Percentiles rank a stretch among this genome's conserved stretches.
These are phyloP conservation scores for Sarcophaga subvicina DNA, from an alignment of 2,888 invertebrate species.

Conservation along the genomic window DNA sequence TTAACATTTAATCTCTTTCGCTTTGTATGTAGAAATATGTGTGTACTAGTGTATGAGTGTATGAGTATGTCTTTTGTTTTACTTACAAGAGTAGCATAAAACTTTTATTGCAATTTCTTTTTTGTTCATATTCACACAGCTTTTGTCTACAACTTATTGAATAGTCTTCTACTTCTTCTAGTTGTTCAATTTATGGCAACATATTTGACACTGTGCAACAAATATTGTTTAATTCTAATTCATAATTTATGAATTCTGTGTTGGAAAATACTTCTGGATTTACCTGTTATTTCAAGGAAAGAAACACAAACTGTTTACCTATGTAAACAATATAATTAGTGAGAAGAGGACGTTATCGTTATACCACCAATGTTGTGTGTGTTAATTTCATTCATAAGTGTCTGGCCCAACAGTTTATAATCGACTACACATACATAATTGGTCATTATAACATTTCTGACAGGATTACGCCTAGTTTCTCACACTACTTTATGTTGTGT, in stretches of 20 bases:
- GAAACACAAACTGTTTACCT: no score
- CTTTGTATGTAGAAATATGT: constrained; percentile 7
- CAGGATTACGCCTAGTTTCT: no score
- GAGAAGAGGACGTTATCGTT: no score
- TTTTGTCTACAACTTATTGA: constrained; percentile 29
- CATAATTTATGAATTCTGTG: not conserved
- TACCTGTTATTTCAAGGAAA: no score
- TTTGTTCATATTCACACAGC: constrained; percentile 14
- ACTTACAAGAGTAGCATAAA: constrained; percentile 59
- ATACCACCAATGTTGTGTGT: no score
- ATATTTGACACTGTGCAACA: not conserved
- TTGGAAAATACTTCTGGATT: not conserved
- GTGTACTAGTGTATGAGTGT: constrained; percentile 2
- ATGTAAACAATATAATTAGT: no score
- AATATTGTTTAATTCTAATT: not conserved
- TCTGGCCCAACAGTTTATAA: no score
- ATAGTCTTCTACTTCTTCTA: constrained; percentile 24
- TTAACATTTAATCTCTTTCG: constrained; percentile 12
- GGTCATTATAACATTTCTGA: no score
- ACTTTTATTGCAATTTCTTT: constrained; percentile 71
- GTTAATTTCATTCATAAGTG: no score
- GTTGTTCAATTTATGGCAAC: not conserved
- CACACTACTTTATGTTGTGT: no score
- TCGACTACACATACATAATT: no score
- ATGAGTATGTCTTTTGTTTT: constrained; percentile 47